Base-by-base conservation (phyloP, 2,888 invertebrate species). In the Agrilus biguttatus region DNA sequence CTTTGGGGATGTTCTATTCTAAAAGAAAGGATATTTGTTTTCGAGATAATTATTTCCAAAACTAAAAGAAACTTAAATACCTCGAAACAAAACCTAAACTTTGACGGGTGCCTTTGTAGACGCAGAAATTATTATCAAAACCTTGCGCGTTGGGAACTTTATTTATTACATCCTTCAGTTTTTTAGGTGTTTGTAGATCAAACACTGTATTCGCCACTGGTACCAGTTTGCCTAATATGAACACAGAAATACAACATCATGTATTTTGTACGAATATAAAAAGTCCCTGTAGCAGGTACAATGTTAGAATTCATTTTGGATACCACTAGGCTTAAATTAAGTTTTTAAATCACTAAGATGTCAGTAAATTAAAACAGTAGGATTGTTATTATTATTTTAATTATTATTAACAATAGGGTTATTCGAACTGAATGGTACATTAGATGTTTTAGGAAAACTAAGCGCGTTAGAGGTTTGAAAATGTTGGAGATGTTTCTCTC, bases 71-170 rank as follows among this genome's bases (percentile, higher is more conserved):
- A 23, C 14, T 10, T 19, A 36, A 28, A 58, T 59, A 77, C 75
- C 74, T 71, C 14, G 81, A 78, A 32, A 82, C 75, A 51, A 81
- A 77, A 2, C 73, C 71, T 23, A 71, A 55, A 36, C 69, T 71
- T 50, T 75, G 74, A 5, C 69, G 64, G 1, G 67, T 68, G n/a
- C 71, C 75, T 49, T 72, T 73, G 3, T 73, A 77, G 28, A 90
- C 61, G 56, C 89, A 88, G 58, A 77, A 91, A 63, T 89, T 91
- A 51, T 84, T 71, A 63, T 92, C 90, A 56, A 78, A 90, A 2
- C 91, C 91, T 14, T 75, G 76, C 39, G 55, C 57, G 19, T 72
- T 68, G 0, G 81, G 78, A 43, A 84, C 72, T 53, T 76, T 71
- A 23, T 76, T 66, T 32, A 92, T 69, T 50, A 82, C 77, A 23